Base-by-base conservation (phyloP, 1,140 invertebrate genomes). In the Chrysomallon squamiferum region DNA sequence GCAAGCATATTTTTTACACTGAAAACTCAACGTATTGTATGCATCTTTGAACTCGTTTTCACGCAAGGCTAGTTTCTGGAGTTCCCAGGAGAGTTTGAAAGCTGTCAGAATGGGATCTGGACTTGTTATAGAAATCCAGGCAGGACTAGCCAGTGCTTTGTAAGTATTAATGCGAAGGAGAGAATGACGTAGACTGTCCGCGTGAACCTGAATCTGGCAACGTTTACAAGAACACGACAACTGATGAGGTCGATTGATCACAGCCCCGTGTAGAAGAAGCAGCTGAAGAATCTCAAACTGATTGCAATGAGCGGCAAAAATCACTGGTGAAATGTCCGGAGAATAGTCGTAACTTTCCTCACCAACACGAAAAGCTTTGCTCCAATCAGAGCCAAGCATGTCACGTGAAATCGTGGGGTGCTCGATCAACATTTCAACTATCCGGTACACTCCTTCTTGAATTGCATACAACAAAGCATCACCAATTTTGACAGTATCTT, bases 61-160 rank as follows among this genome's bases (percentile, higher is more conserved):
- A 41, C 86, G 70, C 3, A 79, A 64, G 1, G 79, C 79, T 22
- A 81, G 65, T 58, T 79, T 76, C 43, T 77, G 75, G 11, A 92
- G 81, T 62, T 91, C 90, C 43, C 82, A 75, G 0, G 87, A 87
- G 13, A 92, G 83, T 60, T 85, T 77, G 73, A 92, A 92, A 1
- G 90, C 88, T n/a, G 87, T 83, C 13, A 91, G 81, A 59, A 92
- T 89, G 0, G 91, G 91, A 80, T 92, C 91, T 9, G 87, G 76
- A 0, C 88, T 87, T 0, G 88, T 88, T 59, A 91, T 87, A 47
- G 89, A 90, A 61, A 92, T 89, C 79, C 90, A 92, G 0, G 88
- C 86, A 13, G 84, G 84, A 64, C 84, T 85, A 5, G 85, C 82
- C 54, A 86, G 71, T 30, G 81, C 85, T 33, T 74, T 60, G 65